Conservation (phyloP, 2,113 vertebrate species). For the Aegypius monachus region DNA sequence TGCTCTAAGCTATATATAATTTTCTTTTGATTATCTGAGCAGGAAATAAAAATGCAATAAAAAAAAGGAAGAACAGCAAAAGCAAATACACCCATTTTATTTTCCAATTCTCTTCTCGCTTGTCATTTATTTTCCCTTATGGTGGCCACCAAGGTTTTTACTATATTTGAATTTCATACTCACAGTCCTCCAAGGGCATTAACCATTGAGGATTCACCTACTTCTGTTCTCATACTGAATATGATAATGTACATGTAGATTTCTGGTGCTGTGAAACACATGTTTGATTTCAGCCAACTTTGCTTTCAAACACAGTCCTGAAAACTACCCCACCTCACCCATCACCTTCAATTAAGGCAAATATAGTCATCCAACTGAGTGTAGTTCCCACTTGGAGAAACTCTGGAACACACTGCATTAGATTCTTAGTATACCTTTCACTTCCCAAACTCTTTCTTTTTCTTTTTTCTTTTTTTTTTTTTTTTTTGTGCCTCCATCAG, state of each 20-base stretch:
- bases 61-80: background rate
- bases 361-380: background rate
- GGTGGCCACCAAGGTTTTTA: background rate
- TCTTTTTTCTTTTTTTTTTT: no score
- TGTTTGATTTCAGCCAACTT: background rate
- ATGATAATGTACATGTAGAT: background rate
- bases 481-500: background rate
- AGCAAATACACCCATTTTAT: background rate
- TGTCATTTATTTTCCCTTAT: conserved; percentile 8
- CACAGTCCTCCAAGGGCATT: background rate
- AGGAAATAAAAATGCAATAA: conserved; percentile 22
- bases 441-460: background rate
- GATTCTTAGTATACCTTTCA: background rate
- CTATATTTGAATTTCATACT: background rate
- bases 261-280: background rate
- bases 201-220: background rate
- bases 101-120: conserved; percentile 3
- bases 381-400: background rate
- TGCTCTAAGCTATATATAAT: background rate
- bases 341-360: background rate
- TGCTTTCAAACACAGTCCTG: background rate
- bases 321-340: background rate
- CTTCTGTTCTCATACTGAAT: background rate
- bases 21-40: background rate
- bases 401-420: background rate